Conservation (phyloP, 2,888 invertebrate genomes). For the Parascotia fuliginaria region DNA sequence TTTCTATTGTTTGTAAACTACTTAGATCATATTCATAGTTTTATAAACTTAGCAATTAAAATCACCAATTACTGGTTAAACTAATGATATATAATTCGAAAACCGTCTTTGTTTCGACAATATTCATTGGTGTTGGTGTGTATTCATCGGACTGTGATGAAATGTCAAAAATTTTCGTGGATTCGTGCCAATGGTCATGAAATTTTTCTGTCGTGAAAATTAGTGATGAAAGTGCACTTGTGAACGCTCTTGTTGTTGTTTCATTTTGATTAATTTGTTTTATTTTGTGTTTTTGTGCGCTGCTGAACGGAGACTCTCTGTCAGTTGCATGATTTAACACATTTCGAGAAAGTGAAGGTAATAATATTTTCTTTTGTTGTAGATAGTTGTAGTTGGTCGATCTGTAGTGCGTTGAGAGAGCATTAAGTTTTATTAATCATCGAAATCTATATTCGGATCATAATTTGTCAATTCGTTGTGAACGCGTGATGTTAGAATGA, state of each 20-base stretch:
- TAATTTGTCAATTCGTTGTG: constrained; percentile 3
- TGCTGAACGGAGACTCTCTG: constrained; percentile 32
- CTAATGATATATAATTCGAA: constrained; percentile 4
- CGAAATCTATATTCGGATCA: constrained; percentile 4
- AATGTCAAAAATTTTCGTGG: constrained; percentile 81
- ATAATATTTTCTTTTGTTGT: constrained; percentile 67
- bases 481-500: background rate
- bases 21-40: constrained; percentile 22
- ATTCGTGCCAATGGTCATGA: constrained; percentile 73
- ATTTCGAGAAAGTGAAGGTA: constrained; percentile 70
- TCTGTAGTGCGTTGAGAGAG: constrained; percentile 14
- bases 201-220: constrained; percentile 64
- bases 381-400: constrained; percentile 9
- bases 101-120: constrained; percentile 20
- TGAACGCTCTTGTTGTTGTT: constrained; percentile 60
- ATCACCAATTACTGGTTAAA: constrained; percentile 18
- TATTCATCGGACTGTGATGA: constrained; percentile 64
- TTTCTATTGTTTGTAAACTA: constrained; percentile 46
- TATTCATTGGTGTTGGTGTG: constrained; percentile 33
- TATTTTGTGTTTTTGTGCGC: constrained; percentile 37
- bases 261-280: constrained; percentile 31
- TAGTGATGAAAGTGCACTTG: constrained; percentile 58
- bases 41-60: constrained; percentile 9
- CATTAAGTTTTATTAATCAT: constrained; percentile 6
- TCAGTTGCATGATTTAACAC: constrained; percentile 71